Conservation (phyloP, 2,797 vertebrate species). For the Poeciliopsis presidionis region DNA sequence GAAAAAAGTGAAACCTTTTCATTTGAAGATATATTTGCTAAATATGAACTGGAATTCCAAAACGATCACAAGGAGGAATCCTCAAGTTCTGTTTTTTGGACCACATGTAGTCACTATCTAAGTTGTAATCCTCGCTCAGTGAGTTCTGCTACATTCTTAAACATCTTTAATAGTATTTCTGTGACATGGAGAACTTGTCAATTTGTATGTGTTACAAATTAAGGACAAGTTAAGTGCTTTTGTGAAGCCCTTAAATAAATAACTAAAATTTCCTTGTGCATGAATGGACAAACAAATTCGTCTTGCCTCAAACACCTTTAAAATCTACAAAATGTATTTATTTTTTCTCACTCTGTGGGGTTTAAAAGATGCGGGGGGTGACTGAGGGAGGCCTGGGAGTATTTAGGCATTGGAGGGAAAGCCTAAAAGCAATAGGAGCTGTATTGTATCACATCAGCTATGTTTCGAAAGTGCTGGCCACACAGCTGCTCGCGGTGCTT, state of each 20-base stretch:
- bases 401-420: background rate
- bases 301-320: background rate
- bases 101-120: background rate
- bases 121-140: background rate
- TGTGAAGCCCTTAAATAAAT: background rate
- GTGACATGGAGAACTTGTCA: background rate
- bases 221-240: background rate
- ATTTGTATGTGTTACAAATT: too few species aligned
- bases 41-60: background rate
- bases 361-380: slow-evolving; percentile 30
- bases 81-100: background rate
- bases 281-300: background rate
- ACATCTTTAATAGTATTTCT: background rate
- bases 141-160: background rate
- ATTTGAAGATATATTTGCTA: background rate
- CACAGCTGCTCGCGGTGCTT: slow-evolving; percentile 48
- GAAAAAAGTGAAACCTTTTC: background rate
- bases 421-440: slow-evolving; percentile 58
- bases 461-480: slow-evolving; percentile 64
- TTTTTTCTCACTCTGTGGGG: slow-evolving; percentile 42
- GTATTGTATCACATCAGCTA: slow-evolving; percentile 70
- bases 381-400: slow-evolving; percentile 19
- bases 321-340: slow-evolving; percentile 30
- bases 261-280: background rate
- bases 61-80: too few species aligned